Base-by-base conservation (phyloP, 2,888 invertebrate genomes). In the Homarus gammarus region DNA sequence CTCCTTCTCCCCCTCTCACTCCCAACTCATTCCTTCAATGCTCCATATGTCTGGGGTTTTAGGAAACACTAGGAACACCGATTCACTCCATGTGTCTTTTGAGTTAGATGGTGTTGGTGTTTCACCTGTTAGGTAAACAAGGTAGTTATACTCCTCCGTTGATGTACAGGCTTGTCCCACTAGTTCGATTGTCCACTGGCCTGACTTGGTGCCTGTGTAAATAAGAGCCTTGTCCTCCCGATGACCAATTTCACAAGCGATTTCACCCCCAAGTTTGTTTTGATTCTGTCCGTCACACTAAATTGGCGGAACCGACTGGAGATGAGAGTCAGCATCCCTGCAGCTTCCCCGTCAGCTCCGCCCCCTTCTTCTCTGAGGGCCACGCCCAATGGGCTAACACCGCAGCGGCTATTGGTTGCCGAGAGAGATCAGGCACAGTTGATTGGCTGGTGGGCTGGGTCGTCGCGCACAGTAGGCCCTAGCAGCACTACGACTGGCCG, bases 241-340 rank as follows among this genome's bases (percentile, higher is more conserved):
- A 78, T 56, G 51, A 22, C 33, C 56, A 56, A 78, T 78, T 78
- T 78, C 78, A 78, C 78, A 56, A 51, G 56, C 56, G 78, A 78
- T 78, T 78, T 78, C 56, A 78, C 78, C 40, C 78, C 61, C 44
- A 56, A 36, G 56, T 78, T 78, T 78, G 44, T 33, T 78, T 61
- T 38, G 78, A 56, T 83, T 70, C 70, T 49, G 49, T 70, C 84
- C 77, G 84, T 77, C 84, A 61, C 84, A 77, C 84, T 68, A 85
- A 77, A 77, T 85, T 77, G 84, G 77, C 84, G 84, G 77, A 85
- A 64, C 64, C 73, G 73, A 84, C 73, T 73, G 70, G 44, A 64
- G 77, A 64, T 64, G 75, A 85, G 27, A 75, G 77, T 64, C 84
- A 64, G 77, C 77, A 61, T 64, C 84, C 84, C 61, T 27, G 84